A percentile compares a stretch with the other conserved stretches of the same genome.
phyloP scores from a whole-genome alignment of 2,888 invertebrate species.

The Hirtodrosophila duncani region DNA sequence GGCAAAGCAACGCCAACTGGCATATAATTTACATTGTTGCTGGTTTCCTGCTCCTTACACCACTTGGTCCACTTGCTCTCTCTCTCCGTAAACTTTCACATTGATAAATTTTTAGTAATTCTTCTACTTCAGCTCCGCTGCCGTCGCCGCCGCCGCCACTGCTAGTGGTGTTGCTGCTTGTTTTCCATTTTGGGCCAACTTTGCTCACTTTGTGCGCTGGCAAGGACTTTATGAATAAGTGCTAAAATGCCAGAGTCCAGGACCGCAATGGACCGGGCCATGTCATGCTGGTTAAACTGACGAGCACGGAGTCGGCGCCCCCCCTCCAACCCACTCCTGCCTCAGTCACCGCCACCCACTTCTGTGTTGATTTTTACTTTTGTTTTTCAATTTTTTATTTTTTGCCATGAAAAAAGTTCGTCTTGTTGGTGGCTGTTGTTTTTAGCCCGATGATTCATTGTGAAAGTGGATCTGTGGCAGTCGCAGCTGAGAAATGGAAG shows the following conservation, averaged over 20 bases:
- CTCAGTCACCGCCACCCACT: neutral
- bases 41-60: constrained; percentile 42
- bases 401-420: constrained; percentile 16
- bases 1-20: constrained; percentile 51
- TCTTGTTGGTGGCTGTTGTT: constrained; percentile 38
- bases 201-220: constrained; percentile 33
- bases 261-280: constrained; percentile 76
- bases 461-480: constrained; percentile 48
- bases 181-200: constrained; percentile 54
- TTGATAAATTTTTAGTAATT: constrained; percentile 71
- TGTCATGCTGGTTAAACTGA: constrained; percentile 78
- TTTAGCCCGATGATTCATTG: constrained; percentile 64
- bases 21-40: constrained; percentile 71
- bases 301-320: constrained; percentile 57
- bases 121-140: constrained; percentile 50
- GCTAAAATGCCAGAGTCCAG: constrained; percentile 74
- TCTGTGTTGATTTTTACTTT: neutral
- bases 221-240: constrained; percentile 73
- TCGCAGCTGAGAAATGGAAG: constrained; percentile 40
- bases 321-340: neutral
- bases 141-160: constrained; percentile 5
- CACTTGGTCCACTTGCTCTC: neutral
- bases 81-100: constrained; percentile 51
- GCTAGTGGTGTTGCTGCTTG: constrained; percentile 20
- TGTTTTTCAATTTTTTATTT: constrained; percentile 15